These are phyloP conservation scores for Sapayoa aenigma DNA, from an alignment of 2,113 vertebrate species.

Conservation along the genomic window DNA sequence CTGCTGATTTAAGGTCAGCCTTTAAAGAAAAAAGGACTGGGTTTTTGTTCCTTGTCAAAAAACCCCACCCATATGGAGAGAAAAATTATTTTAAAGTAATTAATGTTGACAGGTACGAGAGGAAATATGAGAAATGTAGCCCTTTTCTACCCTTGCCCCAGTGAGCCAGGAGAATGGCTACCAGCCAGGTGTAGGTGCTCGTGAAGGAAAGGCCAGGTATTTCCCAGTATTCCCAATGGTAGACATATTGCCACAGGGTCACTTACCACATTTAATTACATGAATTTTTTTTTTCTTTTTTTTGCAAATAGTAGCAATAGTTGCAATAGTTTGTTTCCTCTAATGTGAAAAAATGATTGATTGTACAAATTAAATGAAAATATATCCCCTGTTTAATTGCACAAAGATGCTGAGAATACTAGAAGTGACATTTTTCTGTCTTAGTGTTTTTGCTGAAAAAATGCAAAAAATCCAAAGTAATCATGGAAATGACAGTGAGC, in stretches of 20 bases:
- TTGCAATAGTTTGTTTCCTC: not conserved
- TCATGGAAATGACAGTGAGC: not conserved
- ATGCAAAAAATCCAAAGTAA: not conserved
- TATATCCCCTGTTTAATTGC: not conserved
- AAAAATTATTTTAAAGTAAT: not conserved
- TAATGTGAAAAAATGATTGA: not conserved
- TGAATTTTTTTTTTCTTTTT: not conserved
- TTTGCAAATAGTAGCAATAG: not conserved
- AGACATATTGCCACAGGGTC: not conserved
- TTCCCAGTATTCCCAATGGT: not conserved
- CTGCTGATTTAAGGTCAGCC: not conserved
- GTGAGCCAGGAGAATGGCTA: not conserved
- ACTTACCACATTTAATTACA: not conserved
- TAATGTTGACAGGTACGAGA: not conserved
- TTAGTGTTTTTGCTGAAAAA: not conserved
- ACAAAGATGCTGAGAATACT: not conserved
- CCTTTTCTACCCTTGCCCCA: not conserved
- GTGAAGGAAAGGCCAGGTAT: not conserved
- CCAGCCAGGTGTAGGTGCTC: not conserved
- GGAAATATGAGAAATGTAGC: not conserved
- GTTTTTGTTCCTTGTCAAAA: not conserved
- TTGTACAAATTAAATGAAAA: not conserved
- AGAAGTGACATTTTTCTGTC: not conserved
- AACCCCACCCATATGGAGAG: rapidly evolving
- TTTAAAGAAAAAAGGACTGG: not conserved